These are phyloP conservation scores for Oscheius sp. DNA, from an alignment of 2,888 invertebrate genomes.

Conservation along the genomic window DNA sequence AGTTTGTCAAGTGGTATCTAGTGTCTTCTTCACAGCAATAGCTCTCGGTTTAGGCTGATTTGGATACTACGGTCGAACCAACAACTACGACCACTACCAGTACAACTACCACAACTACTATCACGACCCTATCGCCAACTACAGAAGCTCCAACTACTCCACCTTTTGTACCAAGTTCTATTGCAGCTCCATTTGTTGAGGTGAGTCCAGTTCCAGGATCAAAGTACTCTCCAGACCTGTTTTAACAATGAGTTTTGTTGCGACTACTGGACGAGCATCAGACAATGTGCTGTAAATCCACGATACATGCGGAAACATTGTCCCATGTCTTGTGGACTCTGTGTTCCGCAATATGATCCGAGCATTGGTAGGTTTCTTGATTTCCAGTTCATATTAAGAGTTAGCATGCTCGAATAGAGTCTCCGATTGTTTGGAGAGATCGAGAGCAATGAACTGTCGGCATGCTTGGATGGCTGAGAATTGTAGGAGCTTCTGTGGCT, in stretches of 20 bases:
- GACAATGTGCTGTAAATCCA: constrained; percentile 62
- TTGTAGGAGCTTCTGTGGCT: constrained; percentile 12
- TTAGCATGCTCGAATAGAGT: constrained; percentile 19
- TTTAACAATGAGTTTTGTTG: constrained; percentile 69
- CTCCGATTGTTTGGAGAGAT: not conserved
- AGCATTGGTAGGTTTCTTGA: not conserved
- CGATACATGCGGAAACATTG: constrained; percentile 65
- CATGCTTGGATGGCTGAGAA: constrained; percentile 24
- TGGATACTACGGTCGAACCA: not conserved
- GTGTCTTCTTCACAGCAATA: not conserved
- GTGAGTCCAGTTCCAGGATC: no score
- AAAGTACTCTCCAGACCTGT: constrained; percentile 44
- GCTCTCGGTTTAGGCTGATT: no score
- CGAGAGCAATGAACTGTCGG: not conserved
- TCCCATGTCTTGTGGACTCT: constrained; percentile 58
- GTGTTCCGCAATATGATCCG: constrained; percentile 1
- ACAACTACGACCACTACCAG: not conserved
- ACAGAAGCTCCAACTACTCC: not conserved
- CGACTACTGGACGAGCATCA: constrained; percentile 57
- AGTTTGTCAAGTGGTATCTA: constrained; percentile 38
- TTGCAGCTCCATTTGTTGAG: not conserved
- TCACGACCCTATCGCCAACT: not conserved
- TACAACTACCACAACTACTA: not conserved
- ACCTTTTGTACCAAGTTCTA: not conserved
- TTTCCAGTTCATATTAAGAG: not conserved